A percentile compares a stretch with the other conserved stretches of the same genome.
These are phyloP conservation scores for Sebastes trivittatus DNA, from an alignment of 2,797 vertebrate species.

Conservation along the genomic window DNA sequence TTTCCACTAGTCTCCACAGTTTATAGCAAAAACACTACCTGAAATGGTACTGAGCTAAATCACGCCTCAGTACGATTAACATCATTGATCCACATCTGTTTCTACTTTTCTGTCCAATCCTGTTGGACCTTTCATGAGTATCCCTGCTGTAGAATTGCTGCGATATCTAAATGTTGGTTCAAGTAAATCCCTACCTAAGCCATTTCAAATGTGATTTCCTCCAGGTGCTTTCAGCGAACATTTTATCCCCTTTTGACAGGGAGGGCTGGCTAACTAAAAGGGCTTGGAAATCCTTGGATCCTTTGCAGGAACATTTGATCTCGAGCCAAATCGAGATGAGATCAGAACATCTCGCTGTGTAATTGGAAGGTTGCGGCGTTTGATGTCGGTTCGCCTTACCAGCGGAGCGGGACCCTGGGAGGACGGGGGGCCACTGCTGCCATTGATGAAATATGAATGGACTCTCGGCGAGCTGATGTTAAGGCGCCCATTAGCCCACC, in stretches of 20 bases:
- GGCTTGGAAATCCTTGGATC: constrained; percentile 41
- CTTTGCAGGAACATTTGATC: constrained; percentile 71
- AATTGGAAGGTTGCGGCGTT: constrained; percentile 75
- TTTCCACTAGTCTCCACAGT: background rate
- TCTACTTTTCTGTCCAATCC: background rate
- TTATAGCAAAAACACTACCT: background rate
- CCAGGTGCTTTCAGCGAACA: constrained; percentile 46
- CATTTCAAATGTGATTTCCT: constrained; percentile 51
- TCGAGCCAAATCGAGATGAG: constrained; percentile 62
- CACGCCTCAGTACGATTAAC: background rate
- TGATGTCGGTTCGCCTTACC: constrained; percentile 68
- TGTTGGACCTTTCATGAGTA: constrained; percentile 2
- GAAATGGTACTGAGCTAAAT: background rate
- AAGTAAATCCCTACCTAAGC: constrained; percentile 12
- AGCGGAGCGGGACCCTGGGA: background rate
- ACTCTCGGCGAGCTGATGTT: constrained; percentile 46
- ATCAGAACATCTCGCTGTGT: constrained; percentile 62
- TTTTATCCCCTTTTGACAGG: constrained; percentile 47
- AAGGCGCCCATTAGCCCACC: constrained; percentile 57
- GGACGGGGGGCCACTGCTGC: constrained; percentile 34
- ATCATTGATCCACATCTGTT: constrained; percentile 13
- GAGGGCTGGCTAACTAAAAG: constrained; percentile 45
- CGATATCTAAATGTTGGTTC: constrained; percentile 50
- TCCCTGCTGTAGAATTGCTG: background rate
- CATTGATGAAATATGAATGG: constrained; percentile 81